A percentile compares a stretch with the other conserved stretches of the same genome.
Evolutionary conservation across 2,797 vertebrate species (phyloP).

Genomic region (Eulemur rubriventer): DNA sequence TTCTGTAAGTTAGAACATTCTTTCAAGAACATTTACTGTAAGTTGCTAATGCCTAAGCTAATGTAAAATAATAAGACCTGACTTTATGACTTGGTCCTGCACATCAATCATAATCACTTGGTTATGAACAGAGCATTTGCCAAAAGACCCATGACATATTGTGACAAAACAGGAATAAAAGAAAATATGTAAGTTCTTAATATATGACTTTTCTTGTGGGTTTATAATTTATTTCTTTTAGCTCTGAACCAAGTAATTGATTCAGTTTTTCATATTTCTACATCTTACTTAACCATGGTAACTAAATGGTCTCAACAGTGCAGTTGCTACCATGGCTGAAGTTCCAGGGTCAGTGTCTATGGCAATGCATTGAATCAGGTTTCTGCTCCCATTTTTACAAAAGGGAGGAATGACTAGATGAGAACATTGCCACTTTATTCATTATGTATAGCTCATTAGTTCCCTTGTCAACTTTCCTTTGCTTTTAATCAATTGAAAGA

Average conservation of each 20-base stretch:
- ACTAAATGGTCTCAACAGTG: constrained; percentile 26
- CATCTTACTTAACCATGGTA: background rate
- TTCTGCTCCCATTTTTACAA: constrained; percentile 37
- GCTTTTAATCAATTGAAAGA: constrained; percentile 72
- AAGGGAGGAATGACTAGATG: constrained; percentile 46
- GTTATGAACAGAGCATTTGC: background rate
- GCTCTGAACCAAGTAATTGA: background rate
- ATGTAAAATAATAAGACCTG: constrained; percentile 13
- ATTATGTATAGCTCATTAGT: constrained; percentile 67
- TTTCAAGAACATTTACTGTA: background rate
- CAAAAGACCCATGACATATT: background rate
- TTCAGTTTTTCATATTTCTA: background rate
- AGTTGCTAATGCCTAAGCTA: background rate
- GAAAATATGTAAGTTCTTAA: background rate
- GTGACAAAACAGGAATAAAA: background rate
- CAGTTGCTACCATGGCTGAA: background rate
- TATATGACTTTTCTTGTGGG: background rate
- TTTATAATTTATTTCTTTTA: background rate
- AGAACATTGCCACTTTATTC: constrained; percentile 57
- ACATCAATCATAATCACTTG: background rate
- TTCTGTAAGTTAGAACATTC: background rate
- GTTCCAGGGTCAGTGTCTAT: constrained; percentile 56
- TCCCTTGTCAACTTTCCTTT: constrained; percentile 69
- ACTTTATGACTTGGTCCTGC: constrained; percentile 1
- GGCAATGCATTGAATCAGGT: constrained; percentile 38